These are phyloP conservation scores for Cephus spinipes DNA, from an alignment of 2,888 invertebrate species.

Conservation along the genomic window DNA sequence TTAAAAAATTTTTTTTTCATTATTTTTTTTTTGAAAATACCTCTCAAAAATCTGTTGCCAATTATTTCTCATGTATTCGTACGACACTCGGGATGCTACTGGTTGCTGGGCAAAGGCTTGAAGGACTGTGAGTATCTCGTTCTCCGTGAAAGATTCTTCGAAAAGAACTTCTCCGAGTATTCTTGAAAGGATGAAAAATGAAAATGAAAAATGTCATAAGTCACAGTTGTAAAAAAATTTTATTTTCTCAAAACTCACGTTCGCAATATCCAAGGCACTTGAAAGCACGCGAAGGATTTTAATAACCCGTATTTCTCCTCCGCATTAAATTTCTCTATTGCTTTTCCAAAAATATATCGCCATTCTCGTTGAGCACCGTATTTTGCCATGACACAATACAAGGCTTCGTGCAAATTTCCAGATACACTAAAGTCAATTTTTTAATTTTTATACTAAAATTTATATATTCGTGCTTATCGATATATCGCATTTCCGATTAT, in stretches of 20 bases:
- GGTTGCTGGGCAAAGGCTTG: conserved; percentile 51
- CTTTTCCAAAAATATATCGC: conserved; percentile 46
- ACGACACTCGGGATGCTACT: conserved; percentile 50
- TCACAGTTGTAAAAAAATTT: background rate
- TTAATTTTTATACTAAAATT: background rate
- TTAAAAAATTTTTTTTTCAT: background rate
- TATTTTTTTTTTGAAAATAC: background rate
- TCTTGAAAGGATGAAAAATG: conserved; percentile 20
- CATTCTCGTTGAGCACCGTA: conserved; percentile 50
- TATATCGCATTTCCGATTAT: too few species aligned
- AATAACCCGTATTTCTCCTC: conserved; percentile 52
- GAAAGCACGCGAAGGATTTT: conserved; percentile 56
- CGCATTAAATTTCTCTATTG: conserved; percentile 34
- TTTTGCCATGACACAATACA: conserved; percentile 53
- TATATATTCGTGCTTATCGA: background rate
- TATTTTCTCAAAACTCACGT: conserved; percentile 42
- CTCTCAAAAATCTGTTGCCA: conserved; percentile 45
- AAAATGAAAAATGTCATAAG: background rate
- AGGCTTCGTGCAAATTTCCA: conserved; percentile 44
- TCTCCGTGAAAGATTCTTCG: conserved; percentile 39
- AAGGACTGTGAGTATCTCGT: conserved; percentile 49
- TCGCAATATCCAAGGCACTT: conserved; percentile 55
- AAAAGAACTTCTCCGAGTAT: conserved; percentile 53
- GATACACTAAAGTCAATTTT: conserved; percentile 38
- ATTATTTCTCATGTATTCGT: conserved; percentile 50